These are phyloP conservation scores for Trachops cirrhosus DNA, from an alignment of 2,797 vertebrate species.

Conservation along the genomic window DNA sequence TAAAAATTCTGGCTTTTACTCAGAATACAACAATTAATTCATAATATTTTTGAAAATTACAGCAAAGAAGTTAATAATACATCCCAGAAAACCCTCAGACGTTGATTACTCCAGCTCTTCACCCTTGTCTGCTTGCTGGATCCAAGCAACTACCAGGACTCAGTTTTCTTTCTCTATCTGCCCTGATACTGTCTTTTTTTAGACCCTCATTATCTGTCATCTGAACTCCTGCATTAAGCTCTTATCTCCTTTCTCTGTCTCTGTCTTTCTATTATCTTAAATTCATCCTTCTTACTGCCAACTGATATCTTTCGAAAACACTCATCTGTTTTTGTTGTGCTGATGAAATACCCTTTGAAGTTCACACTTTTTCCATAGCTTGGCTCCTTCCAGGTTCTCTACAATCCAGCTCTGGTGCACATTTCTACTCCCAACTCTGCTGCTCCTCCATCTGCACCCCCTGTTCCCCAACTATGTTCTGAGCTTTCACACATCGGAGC, in stretches of 20 bases:
- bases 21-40: background rate
- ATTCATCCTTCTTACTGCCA: conserved; percentile 33
- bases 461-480: background rate
- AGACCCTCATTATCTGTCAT: background rate
- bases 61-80: background rate
- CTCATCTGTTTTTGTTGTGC: background rate
- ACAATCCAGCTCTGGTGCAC: background rate
- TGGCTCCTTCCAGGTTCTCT: background rate
- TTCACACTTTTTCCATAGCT: background rate
- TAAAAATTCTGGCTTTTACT: background rate
- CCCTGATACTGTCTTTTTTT: background rate
- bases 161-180: background rate
- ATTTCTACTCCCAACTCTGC: background rate
- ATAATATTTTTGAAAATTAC: conserved; percentile 14
- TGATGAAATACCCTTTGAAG: conserved; percentile 47
- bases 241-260: background rate
- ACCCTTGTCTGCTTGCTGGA: background rate
- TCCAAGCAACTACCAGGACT: no score
- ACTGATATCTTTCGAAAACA: background rate
- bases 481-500: background rate
- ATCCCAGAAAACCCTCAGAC: background rate
- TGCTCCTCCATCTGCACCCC: background rate
- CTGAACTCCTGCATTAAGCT: background rate
- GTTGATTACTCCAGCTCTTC: background rate
- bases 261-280: conserved; percentile 41